Conservation (phyloP, 2,888 invertebrate species). For the Lepidochrysops patricia region DNA sequence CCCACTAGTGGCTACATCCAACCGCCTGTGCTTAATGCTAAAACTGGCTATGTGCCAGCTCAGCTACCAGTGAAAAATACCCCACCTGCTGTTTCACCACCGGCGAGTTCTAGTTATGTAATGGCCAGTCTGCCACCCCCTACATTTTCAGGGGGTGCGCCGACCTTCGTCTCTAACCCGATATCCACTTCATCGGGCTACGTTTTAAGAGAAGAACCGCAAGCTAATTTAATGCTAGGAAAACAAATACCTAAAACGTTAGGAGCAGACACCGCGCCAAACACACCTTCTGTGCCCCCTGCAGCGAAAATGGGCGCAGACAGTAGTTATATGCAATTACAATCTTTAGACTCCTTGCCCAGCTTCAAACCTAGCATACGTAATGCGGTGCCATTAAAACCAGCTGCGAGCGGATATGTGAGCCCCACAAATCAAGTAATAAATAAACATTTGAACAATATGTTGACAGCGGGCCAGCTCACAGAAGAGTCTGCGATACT, state of each 20-base stretch:
- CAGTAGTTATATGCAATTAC: conserved; percentile 61
- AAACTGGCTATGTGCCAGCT: conserved; percentile 44
- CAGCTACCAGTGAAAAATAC: conserved; percentile 37
- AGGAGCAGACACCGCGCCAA: conserved; percentile 63
- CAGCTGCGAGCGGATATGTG: conserved; percentile 53
- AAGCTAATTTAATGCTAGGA: conserved; percentile 45
- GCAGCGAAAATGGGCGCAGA: conserved; percentile 48
- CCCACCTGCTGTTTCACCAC: conserved; percentile 29
- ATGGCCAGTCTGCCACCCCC: conserved; percentile 58
- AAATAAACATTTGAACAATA: conserved; percentile 61
- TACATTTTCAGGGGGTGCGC: conserved; percentile 52
- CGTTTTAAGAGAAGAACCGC: conserved; percentile 52
- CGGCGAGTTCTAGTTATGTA: conserved; percentile 59
- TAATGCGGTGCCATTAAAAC: conserved; percentile 46
- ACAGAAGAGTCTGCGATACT: conserved; percentile 57
- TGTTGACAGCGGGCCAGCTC: conserved; percentile 47
- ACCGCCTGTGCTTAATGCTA: conserved; percentile 37
- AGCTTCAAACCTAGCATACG: conserved; percentile 51
- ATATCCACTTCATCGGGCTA: conserved; percentile 53
- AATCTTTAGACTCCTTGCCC: conserved; percentile 57
- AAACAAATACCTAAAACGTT: conserved; percentile 46
- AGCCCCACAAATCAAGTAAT: conserved; percentile 59
- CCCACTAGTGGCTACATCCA: conserved; percentile 49
- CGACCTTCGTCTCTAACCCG: conserved; percentile 34
- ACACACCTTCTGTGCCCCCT: conserved; percentile 59